A percentile compares a stretch with the other conserved stretches of the same genome.
phyloP scores from a whole-genome alignment of 2,888 invertebrate genomes.

The Leucophora obtusa region DNA sequence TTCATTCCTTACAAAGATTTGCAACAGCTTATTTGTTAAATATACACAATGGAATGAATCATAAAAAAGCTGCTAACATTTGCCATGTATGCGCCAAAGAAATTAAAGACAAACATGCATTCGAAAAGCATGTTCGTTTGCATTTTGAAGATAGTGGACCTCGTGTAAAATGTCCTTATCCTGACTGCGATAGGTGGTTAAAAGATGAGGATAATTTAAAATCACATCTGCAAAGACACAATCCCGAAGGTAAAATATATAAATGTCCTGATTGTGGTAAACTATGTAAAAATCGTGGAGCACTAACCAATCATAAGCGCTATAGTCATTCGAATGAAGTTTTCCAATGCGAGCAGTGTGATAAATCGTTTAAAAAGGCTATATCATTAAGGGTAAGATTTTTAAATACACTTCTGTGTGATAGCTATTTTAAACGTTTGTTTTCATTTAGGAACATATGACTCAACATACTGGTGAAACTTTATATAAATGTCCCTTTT shows the following conservation, averaged over 20 bases:
- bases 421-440: not conserved
- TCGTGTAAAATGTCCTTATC: constrained; percentile 75
- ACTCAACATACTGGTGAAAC: constrained; percentile 77
- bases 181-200: constrained; percentile 76
- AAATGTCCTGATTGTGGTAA: constrained; percentile 76
- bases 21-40: constrained; percentile 70
- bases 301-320: constrained; percentile 76
- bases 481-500: constrained; percentile 77
- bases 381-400: constrained; percentile 73
- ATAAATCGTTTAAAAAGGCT: constrained; percentile 77
- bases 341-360: constrained; percentile 75
- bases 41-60: constrained; percentile 71
- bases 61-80: constrained; percentile 74
- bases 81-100: constrained; percentile 77
- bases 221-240: constrained; percentile 74
- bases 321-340: constrained; percentile 75
- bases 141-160: constrained; percentile 74
- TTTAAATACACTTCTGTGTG: not conserved
- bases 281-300: constrained; percentile 75
- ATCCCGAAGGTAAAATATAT: constrained; percentile 71
- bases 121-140: constrained; percentile 74
- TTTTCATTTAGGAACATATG: constrained; percentile 74
- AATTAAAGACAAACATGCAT: constrained; percentile 74
- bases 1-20: constrained; percentile 68
- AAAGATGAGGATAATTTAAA: constrained; percentile 75